Base-by-base conservation (phyloP, 1,140 invertebrate species). In the Drosophila melanica region DNA sequence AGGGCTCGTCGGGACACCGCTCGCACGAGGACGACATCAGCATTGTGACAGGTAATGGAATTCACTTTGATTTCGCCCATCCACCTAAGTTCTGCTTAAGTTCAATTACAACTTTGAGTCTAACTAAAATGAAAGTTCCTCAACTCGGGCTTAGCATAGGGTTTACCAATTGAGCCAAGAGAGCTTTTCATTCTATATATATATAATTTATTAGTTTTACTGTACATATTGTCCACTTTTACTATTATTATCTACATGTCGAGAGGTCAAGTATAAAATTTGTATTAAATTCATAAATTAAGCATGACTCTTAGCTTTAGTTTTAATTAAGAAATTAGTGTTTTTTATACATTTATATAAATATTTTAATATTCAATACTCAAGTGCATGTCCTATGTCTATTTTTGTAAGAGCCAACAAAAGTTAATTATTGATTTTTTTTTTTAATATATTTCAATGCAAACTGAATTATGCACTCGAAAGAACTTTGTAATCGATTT, bases 11-110 rank as follows among this genome's bases (percentile, higher is more conserved):
- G 72, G 94, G 94, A 90, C 95, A 95, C 77, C 94, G 94, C 7
- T 94, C 94, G 77, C 93, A 94, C 87, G 95, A 96, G 82, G 96
- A 97, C 92, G 96, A 97, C 92, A 96, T 96, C 80, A 97, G 96
- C 93, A 96, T 97, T 91, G 94, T 97, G 85, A 97, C 96, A 96
- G 96, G 96, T 97, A 95, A 90, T 62, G 39, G 18, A 33, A 59
- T 35, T 55, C 47, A 37, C 47, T 51, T 44, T 70, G 39, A 39
- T 66, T 62, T 71, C 12, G 47, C 44, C 41, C 54, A n/a, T 41
- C 11, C 20, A 7, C 54, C 67, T 50, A 77, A 68, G 71, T 84
- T 76, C 64, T 33, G 18, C 54, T 42, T 51, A 60, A 51, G 45
- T 42, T 39, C 60, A 69, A 59, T 48, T 62, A 37, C 60, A 54